phyloP scores from a whole-genome alignment of 2,888 invertebrate genomes.

The Pecten maximus region DNA sequence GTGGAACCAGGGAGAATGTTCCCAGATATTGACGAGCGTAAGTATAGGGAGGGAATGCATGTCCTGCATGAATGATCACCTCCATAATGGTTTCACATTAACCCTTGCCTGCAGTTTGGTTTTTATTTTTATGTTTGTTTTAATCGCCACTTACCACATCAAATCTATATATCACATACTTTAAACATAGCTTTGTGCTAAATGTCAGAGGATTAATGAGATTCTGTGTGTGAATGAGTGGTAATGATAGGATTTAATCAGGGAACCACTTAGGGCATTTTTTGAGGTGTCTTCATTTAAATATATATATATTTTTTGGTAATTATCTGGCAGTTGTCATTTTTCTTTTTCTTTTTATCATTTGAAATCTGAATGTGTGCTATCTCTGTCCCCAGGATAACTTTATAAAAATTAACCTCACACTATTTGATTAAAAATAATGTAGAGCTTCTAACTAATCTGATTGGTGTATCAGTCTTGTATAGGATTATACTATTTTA shows the following conservation, averaged over 20 bases:
- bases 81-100: background rate
- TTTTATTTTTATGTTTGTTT: background rate
- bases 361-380: background rate
- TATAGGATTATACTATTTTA: too few relatives aligned
- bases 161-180: background rate
- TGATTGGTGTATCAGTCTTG: too few relatives aligned
- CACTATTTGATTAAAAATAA: too few relatives aligned
- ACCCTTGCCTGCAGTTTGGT: background rate
- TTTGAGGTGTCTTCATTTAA: too few relatives aligned
- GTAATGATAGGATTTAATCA: background rate
- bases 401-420: too few relatives aligned
- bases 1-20: slow-evolving; percentile 37
- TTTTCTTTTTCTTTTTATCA: background rate
- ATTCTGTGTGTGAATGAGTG: background rate
- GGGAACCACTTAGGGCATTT: too few relatives aligned
- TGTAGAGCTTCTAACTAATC: too few relatives aligned
- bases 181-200: background rate
- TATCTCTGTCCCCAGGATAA: too few relatives aligned
- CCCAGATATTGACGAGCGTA: slow-evolving; percentile 48
- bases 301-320: background rate
- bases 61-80: background rate
- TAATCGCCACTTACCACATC: background rate
- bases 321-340: background rate
- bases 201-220: background rate
- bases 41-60: slow-evolving; percentile 32